Evolutionary conservation across 1,140 invertebrate species (phyloP), one percentile per base, ranked within the genome.

Genomic region (Sipha flava): DNA sequence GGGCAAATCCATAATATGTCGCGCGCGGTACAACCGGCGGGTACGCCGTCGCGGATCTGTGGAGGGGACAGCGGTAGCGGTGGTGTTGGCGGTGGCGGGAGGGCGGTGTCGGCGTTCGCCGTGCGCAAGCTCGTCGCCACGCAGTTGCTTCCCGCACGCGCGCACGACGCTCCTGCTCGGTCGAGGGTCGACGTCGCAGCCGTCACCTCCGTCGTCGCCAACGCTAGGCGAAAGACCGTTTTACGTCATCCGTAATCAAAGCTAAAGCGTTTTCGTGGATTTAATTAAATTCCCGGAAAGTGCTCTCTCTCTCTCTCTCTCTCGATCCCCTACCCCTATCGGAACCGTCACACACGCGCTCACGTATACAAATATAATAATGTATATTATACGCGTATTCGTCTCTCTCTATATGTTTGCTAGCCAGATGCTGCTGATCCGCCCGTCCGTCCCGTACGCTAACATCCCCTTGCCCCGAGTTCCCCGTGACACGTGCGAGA

Each of bases 1-100:
- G 26, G 72, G 49, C 31, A 75, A 57, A 75, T 75, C 49, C 49
- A 57, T 73, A 73, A 73, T 54, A 31, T 75, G 72, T 54, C 49
- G 72, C 72, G 72, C 72, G 49, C 26, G 49, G n/a, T n/a, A n/a
- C n/a, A n/a, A n/a, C n/a, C 49, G 9, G 12, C 14, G 37, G 29
- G 4, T 18, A 14, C 45, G 68, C 26, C 26, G 40, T 29, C 26
- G 16, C 29, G 31, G 3, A 12, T 54, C 10, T 9, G n/a, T 10
- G 31, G n/a, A 26, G 72, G n/a, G n/a, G n/a, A n/a, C n/a, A n/a
- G n/a, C n/a, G n/a, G n/a, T n/a, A 21, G 16, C 6, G 49, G n/a
- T 26, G 54, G 37, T 54, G 7, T 9, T 2, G 21, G n/a, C n/a
- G 31, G n/a, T 26, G 72, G 29, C 31, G 72, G 5, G 66, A 14